A percentile compares a stretch with the other conserved stretches of the same genome.
phyloP scores from a whole-genome alignment of 2,797 vertebrate species.

The Hapalemur alaotrensis region DNA sequence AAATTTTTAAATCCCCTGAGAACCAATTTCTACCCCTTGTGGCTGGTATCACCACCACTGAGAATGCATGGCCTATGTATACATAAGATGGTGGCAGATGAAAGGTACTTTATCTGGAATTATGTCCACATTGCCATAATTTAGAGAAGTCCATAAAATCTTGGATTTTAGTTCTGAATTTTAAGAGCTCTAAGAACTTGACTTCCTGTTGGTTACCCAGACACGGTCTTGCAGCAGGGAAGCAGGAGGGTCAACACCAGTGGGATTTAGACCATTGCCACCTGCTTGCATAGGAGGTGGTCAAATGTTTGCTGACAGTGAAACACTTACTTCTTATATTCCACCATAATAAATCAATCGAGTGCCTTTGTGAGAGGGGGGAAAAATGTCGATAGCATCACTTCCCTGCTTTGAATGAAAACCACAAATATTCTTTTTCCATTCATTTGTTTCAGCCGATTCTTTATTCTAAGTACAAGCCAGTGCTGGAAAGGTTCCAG shows the following conservation, averaged over 20 bases:
- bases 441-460: slow-evolving; percentile 9
- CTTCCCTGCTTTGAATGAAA: slow-evolving; percentile 49
- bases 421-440: slow-evolving; percentile 43
- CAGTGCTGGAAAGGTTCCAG: background rate
- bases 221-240: background rate
- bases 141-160: background rate
- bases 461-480: slow-evolving; percentile 35
- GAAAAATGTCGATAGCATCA: background rate
- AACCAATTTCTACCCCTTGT: background rate
- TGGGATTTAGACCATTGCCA: background rate
- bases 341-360: background rate
- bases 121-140: background rate
- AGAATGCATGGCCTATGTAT: background rate
- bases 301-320: background rate
- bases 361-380: background rate
- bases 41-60: background rate
- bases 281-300: background rate
- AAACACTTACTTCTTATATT: background rate
- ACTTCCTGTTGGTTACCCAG: background rate
- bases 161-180: background rate
- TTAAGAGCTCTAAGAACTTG: background rate
- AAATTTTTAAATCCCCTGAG: background rate
- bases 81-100: background rate
- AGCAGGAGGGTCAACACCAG: background rate
- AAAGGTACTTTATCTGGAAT: background rate